Conservation (phyloP, 2,888 invertebrate species). For the Octodonta nipae region DNA sequence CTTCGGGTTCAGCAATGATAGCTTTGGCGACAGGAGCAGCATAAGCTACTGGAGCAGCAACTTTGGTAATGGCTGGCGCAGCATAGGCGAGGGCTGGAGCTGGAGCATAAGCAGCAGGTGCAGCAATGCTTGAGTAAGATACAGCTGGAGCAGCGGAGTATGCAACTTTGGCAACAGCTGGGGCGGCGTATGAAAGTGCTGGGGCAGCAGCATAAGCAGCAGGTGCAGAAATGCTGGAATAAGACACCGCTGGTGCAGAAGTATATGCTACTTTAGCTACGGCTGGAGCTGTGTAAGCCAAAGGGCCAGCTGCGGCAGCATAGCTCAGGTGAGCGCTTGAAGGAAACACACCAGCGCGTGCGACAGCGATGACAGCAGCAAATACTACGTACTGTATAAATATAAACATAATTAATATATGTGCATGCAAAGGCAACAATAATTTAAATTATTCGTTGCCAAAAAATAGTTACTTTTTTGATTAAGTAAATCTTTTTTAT, state of each 20-base stretch:
- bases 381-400: no score
- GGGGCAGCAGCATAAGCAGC: slow-evolving; percentile 3
- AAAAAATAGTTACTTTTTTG: no score
- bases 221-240: neutral
- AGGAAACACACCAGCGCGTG: slow-evolving; percentile 36
- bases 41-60: neutral
- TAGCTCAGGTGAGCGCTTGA: slow-evolving; percentile 9
- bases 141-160: slow-evolving; percentile 13
- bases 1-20: slow-evolving; percentile 12
- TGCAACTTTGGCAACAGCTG: slow-evolving; percentile 41
- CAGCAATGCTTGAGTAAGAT: slow-evolving; percentile 9
- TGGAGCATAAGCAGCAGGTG: slow-evolving; percentile 15
- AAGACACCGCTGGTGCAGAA: no score
- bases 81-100: slow-evolving; percentile 10
- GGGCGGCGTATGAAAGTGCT: slow-evolving; percentile 18
- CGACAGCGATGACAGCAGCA: no score
- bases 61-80: neutral
- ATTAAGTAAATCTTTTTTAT: no score
- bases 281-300: neutral
- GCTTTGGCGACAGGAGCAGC: slow-evolving; percentile 1
- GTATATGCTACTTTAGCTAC: neutral
- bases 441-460: no score
- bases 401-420: no score
- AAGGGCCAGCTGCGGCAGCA: slow-evolving; percentile 14
- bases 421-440: no score